These are phyloP conservation scores for Epizoanthus rinbou DNA, from an alignment of 92 coral and sea anemone species.

Conservation along the genomic window DNA sequence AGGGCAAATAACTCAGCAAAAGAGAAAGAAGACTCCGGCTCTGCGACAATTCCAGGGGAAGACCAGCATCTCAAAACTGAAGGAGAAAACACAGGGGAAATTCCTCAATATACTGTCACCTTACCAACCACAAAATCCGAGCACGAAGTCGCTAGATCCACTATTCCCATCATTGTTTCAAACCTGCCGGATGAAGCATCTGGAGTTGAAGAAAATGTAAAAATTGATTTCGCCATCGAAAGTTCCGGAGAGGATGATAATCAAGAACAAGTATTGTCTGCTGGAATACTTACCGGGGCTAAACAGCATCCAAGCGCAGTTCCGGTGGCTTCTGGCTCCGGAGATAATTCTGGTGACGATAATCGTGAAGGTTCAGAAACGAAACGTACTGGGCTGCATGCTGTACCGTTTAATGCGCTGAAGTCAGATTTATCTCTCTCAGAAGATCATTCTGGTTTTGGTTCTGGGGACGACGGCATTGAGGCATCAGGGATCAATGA, in stretches of 20 bases:
- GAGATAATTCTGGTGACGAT: background rate
- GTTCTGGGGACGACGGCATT: conserved; percentile 3
- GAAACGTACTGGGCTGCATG: background rate
- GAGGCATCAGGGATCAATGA: background rate
- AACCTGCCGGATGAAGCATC: background rate
- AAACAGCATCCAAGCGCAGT: too few species aligned
- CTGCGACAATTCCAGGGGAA: too few species aligned
- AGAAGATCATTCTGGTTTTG: background rate
- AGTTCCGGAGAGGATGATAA: too few species aligned
- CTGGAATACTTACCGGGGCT: too few species aligned
- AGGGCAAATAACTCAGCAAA: too few species aligned
- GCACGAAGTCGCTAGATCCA: background rate
- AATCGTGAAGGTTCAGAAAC: background rate
- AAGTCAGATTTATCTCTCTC: too few species aligned
- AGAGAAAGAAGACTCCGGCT: too few species aligned
- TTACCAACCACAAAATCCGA: conserved; percentile 15
- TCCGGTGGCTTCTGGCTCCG: background rate
- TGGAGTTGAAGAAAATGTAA: conserved; percentile 8
- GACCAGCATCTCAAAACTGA: too few species aligned
- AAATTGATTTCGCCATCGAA: conserved; percentile 5
- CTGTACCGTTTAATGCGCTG: too few species aligned
- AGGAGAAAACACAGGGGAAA: background rate
- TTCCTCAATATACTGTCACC: background rate
- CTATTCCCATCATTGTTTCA: background rate
- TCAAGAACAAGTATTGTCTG: too few species aligned